phyloP scores from a whole-genome alignment of 2,888 invertebrate species.

The Sisyra terminalis region DNA sequence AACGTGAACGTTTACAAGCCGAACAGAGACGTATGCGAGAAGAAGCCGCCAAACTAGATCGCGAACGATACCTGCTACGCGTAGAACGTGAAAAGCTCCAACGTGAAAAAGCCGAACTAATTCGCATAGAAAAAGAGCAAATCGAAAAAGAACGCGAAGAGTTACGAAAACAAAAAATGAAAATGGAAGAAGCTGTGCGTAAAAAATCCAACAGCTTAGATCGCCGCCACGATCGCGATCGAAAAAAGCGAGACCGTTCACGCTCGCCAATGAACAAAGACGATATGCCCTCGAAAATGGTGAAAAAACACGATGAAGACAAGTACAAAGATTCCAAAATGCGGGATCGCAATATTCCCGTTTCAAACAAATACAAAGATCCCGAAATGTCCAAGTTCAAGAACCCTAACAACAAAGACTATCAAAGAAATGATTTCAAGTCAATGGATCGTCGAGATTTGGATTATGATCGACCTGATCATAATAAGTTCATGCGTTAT shows the following conservation, averaged over 20 bases:
- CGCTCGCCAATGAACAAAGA: not conserved
- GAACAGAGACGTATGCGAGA: not conserved
- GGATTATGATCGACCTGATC: not conserved
- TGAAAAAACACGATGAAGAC: constrained; percentile 1
- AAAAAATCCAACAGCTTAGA: not conserved
- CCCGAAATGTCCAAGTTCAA: not conserved
- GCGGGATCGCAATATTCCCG: not conserved
- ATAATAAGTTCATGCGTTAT: not conserved
- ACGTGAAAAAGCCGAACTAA: constrained; percentile 6
- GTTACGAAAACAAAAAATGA: constrained; percentile 1
- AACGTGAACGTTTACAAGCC: not conserved
- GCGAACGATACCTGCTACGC: not conserved
- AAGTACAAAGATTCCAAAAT: constrained; percentile 2
- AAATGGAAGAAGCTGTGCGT: constrained; percentile 2
- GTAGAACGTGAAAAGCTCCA: constrained; percentile 1
- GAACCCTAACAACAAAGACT: not conserved
- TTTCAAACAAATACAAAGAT: not conserved
- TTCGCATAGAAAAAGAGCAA: constrained; percentile 2
- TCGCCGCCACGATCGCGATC: not conserved
- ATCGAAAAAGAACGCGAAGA: constrained; percentile 5
- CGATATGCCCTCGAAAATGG: not conserved
- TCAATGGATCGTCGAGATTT: not conserved
- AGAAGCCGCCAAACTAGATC: constrained; percentile 1
- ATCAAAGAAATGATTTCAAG: not conserved
- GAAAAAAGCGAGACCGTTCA: not conserved